Conservation (phyloP, 35 echinoderm and acorn worm species). For the Apostichopus californicus region DNA sequence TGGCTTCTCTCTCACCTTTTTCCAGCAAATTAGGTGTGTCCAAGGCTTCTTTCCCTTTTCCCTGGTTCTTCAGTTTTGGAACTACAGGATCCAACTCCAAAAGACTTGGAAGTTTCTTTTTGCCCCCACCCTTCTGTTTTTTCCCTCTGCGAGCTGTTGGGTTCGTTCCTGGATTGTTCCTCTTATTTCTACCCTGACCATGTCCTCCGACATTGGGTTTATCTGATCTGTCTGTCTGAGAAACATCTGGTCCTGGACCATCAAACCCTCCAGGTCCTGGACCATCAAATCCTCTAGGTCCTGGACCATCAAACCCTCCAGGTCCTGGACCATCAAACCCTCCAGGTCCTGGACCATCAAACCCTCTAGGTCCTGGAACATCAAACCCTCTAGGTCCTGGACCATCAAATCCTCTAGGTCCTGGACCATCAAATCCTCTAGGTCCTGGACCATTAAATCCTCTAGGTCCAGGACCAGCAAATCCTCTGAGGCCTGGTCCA, state of each 20-base stretch:
- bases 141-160: neutral
- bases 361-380: no score
- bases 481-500: neutral
- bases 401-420: no score
- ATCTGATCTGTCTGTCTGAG: neutral
- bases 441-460: conserved; percentile 37
- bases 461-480: conserved; percentile 17
- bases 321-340: no score
- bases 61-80: no score
- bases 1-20: neutral
- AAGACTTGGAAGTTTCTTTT: neutral
- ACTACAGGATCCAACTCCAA: neutral
- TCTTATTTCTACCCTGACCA: neutral
- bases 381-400: no score
- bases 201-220: neutral
- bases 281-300: no score
- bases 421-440: conserved; percentile 26
- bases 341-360: no score
- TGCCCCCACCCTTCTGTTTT: neutral
- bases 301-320: no score
- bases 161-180: neutral
- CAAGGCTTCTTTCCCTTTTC: no score
- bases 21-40: neutral
- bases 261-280: no score
- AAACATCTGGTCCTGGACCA: neutral